Conservation (phyloP, 2,888 invertebrate genomes). For the Meiosimyza decipiens region DNA sequence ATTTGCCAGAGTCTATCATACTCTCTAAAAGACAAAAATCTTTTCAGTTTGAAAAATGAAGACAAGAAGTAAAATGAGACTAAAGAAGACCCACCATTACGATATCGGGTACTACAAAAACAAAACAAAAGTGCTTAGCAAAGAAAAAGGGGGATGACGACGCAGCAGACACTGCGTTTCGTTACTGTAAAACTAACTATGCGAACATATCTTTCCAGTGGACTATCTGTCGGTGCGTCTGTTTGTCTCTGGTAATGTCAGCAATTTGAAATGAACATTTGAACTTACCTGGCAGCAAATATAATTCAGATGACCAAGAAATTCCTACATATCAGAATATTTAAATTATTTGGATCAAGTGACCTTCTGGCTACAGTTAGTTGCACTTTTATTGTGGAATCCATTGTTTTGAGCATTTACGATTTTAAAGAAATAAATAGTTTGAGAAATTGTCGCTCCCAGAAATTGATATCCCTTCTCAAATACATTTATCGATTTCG, state of each 20-base stretch:
- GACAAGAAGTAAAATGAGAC: background rate
- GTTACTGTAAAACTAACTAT: no score
- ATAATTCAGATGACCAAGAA: no score
- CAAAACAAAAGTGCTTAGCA: background rate
- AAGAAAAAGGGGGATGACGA: constrained; percentile 8
- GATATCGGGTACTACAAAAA: background rate
- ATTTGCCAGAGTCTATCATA: background rate
- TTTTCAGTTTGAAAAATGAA: background rate
- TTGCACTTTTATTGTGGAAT: no score
- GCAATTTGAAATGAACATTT: background rate
- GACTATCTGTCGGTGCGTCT: background rate
- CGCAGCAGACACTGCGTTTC: background rate
- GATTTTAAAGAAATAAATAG: no score
- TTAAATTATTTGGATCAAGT: no score
- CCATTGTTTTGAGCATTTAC: no score
- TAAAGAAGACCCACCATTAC: constrained; percentile 23
- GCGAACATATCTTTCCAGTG: background rate
- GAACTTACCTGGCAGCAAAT: no score
- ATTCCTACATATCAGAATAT: no score
- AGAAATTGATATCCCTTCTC: no score
- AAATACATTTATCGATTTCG: no score
- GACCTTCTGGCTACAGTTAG: no score
- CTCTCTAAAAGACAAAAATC: background rate
- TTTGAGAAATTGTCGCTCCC: no score
- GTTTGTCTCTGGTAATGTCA: constrained; percentile 6